Evolutionary conservation across 2,888 invertebrate species (phyloP), one percentile per base, ranked within the genome.

Genomic region (Callimorpha dominula): DNA sequence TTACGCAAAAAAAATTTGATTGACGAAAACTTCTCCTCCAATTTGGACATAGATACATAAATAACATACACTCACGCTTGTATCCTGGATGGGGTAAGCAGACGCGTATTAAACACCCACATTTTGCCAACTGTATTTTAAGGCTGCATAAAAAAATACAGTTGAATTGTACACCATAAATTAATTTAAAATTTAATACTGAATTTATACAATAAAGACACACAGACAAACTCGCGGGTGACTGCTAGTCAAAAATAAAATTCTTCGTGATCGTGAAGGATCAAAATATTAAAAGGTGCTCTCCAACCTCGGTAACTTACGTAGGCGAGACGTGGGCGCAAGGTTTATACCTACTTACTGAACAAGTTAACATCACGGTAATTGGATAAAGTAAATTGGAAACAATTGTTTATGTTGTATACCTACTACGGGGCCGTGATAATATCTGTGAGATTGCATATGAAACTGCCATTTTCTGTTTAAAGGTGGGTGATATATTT

Each of bases 321-420:
- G 84, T 85, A 80, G 82, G 84, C 76, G 81, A 66, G n/a, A 62
- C 75, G 84, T 84, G 85, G 84, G 84, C 73, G 82, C 84, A 79
- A 83, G 81, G 81, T 78, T 81, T 81, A 81, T 81, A 69, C 80
- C 74, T 73, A 74, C 83, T 70, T 77, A 75, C 77, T 52, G 69
- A 76, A 79, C 78, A 74, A 79, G 73, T 83, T 81, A 80, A 71
- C 78, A 72, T 75, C 66, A 73, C 69, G 75, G 71, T 81, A 81
- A 83, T 80, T 83, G 84, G 72, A 78, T 78, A 77, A 83, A 75
- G 68, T 75, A 76, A 80, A 84, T 81, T 81, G 78, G 71, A 81
- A 82, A 83, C 75, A 80, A 72, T 71, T 79, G 75, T 71, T 57
- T 63, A 40, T 57, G 6, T 46, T 46, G 42, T 20, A 11, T 70